Percentiles rank a stretch among this genome's conserved stretches.
Conservation (phyloP, 2,113 vertebrate species). For the Ptyas mucosa region DNA sequence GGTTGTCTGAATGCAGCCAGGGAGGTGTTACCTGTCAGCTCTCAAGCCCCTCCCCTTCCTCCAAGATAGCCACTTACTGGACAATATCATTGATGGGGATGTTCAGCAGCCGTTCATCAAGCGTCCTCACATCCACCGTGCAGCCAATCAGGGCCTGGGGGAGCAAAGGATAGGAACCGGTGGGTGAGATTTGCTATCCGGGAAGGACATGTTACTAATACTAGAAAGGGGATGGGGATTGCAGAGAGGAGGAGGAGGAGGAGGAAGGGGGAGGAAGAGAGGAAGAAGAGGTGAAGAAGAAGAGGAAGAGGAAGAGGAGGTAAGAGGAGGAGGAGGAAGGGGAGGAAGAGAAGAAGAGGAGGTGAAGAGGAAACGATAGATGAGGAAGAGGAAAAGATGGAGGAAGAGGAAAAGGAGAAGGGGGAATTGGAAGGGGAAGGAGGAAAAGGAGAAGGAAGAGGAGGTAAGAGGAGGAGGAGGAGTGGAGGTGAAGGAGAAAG, state of each 20-base stretch:
- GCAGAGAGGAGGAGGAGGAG: no score
- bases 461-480: no score
- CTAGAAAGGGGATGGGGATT: no score
- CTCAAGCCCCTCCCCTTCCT: background rate
- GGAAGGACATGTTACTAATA: no score
- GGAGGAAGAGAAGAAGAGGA: no score
- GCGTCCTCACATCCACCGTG: conserved; percentile 80
- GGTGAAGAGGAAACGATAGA: rapidly evolving
- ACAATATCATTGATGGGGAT: conserved; percentile 91
- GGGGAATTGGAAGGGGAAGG: no score
- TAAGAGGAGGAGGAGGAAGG: no score
- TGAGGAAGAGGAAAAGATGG: rapidly evolving
- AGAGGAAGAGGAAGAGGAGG: no score
- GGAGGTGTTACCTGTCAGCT: background rate
- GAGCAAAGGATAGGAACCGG: background rate
- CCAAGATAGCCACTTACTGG: conserved; percentile 75
- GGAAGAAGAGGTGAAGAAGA: rapidly evolving
- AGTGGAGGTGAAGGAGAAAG: rapidly evolving
- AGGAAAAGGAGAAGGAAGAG: no score
- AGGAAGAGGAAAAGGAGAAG: rapidly evolving
- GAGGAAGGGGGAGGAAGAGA: no score
- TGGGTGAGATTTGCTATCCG: background rate
- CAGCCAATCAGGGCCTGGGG: conserved; percentile 86
- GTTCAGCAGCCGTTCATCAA: conserved; percentile 84
- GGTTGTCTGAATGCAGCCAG: background rate